Evolutionary conservation across 2,888 invertebrate species (phyloP).

Genomic region (Lepidochitona cinerea): DNA sequence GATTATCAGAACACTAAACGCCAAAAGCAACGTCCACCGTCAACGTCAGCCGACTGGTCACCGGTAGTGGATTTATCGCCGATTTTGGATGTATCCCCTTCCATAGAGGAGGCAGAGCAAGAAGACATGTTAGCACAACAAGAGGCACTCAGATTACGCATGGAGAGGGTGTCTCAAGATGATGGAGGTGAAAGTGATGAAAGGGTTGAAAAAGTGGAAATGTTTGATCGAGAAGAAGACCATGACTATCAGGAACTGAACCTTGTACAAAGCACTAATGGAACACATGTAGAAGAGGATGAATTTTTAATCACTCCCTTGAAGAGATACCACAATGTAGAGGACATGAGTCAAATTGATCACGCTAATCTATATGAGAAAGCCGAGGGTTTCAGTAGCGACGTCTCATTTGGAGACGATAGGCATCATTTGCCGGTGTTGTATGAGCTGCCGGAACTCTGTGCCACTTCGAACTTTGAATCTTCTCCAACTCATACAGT

Average conservation of each 20-base stretch:
- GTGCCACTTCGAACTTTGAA: constrained; percentile 1
- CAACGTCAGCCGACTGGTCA: constrained; percentile 68
- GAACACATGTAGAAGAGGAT: constrained; percentile 33
- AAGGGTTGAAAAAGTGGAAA: neutral
- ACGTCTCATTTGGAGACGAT: constrained; percentile 15
- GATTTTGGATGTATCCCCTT: constrained; percentile 72
- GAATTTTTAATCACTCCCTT: constrained; percentile 30
- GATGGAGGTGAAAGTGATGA: constrained; percentile 34
- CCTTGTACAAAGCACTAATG: constrained; percentile 9
- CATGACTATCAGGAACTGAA: constrained; percentile 1
- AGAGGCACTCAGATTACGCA: constrained; percentile 48
- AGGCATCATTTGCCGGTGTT: neutral
- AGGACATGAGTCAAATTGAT: constrained; percentile 62
- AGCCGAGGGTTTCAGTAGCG: neutral
- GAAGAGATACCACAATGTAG: constrained; percentile 60
- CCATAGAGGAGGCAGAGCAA: constrained; percentile 70
- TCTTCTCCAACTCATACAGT: neutral
- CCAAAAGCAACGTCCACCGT: constrained; percentile 65
- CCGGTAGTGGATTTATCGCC: constrained; percentile 72
- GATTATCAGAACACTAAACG: constrained; percentile 66
- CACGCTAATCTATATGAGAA: constrained; percentile 27
- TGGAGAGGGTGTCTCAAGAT: constrained; percentile 34
- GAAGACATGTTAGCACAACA: constrained; percentile 66
- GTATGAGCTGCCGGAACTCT: constrained; percentile 1
- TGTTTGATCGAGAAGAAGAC: neutral